A percentile compares a stretch with the other conserved stretches of the same genome.
Evolutionary conservation across 2,113 vertebrate species (phyloP).

Genomic region (Stegostoma tigrinum): DNA sequence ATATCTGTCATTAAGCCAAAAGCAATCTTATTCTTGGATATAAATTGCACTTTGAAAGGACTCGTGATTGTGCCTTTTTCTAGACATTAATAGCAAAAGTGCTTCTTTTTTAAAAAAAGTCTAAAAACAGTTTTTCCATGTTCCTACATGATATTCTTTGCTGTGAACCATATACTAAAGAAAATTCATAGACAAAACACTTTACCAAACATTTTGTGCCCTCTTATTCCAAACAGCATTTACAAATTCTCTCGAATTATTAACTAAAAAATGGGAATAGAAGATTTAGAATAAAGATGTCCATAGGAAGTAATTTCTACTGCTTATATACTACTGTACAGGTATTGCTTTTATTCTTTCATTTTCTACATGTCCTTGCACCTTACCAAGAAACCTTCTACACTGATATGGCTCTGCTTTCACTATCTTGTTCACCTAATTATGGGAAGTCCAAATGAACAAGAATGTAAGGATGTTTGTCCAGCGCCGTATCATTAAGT

Average conservation of each 20-base stretch:
- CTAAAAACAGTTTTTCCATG: not conserved
- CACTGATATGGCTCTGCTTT: conserved; percentile 12
- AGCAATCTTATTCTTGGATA: conserved; percentile 22
- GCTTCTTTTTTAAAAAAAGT: conserved; percentile 30
- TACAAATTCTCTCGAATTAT: not conserved
- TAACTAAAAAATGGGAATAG: not conserved
- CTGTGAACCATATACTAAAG: not conserved
- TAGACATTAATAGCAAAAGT: conserved; percentile 37
- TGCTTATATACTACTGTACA: conserved; percentile 13
- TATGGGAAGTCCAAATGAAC: conserved; percentile 7
- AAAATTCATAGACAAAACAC: not conserved
- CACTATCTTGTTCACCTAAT: not conserved
- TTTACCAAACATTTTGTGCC: conserved; percentile 20
- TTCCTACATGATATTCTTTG: conserved; percentile 15
- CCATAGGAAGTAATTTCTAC: not conserved
- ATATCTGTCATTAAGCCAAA: conserved; percentile 27
- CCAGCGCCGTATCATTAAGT: not conserved
- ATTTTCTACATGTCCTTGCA: conserved; percentile 1
- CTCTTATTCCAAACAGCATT: conserved; percentile 29
- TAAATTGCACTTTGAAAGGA: conserved; percentile 25
- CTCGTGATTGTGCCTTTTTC: conserved; percentile 2
- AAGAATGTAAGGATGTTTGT: not conserved
- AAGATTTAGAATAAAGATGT: not conserved
- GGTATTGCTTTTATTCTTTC: not conserved
- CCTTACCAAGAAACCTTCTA: conserved; percentile 21